Evolutionary conservation across 2,797 vertebrate species (phyloP), one percentile per base, ranked within the genome.

Genomic region (Sylvilagus floridanus): DNA sequence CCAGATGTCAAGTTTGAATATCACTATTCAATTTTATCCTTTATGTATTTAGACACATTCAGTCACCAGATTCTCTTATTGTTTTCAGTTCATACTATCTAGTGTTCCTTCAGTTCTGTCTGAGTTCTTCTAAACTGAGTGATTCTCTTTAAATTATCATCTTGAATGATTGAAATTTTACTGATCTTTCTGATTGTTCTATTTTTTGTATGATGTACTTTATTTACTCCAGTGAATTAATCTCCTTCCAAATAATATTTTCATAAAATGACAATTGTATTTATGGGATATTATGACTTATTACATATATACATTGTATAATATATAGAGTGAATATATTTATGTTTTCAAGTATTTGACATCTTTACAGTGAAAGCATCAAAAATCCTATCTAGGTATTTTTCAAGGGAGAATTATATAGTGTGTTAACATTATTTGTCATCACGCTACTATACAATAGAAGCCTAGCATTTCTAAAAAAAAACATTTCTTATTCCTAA

Each of bases 91-190:
- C 9, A 71, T 24, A 13, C 9, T 21, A 0, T 75, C 21, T 62
- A 32, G 4, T 22, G 17, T 42, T 50, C 13, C 82, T 85, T 71
- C 5, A 32, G 17, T 66, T 77, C 54, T 37, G 60, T 88, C 22
- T 76, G 84, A 85, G 0, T n/a, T 72, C 5, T 79, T 94, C 62
- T 69, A 84, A 79, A n/a, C 52, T 91, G 30, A 75, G 28, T 84
- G 37, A 2, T 62, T 52, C 32, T 69, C 35, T 81, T 57, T 72
- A 75, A 73, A 50, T 52, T 42, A 19, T 66, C 47, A 84, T 68
- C 30, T 32, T 78, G 52, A 69, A 76, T 22, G 8, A 71, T 75
- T 81, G 42, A 84, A 75, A 94, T 69, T 7, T 69, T 54, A 54
- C 30, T 35, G 14, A 12, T 54, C 7, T 68, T 57, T 66, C 35